Conservation (phyloP, 2,888 invertebrate genomes). For the Diogma glabrata region DNA sequence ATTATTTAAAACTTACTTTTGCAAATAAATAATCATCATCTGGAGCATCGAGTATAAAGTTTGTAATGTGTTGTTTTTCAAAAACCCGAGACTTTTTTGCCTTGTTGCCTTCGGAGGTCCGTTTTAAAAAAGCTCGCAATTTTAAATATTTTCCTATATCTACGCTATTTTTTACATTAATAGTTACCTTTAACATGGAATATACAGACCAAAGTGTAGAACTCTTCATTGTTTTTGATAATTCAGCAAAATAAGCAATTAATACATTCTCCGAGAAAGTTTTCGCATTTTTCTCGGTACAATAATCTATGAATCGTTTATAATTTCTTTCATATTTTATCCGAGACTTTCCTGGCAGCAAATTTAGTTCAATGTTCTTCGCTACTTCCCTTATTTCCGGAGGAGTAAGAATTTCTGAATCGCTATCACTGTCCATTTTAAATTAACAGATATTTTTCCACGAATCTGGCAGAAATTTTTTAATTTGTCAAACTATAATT, state of each 20-base stretch:
- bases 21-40: neutral
- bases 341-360: too few species aligned
- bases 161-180: neutral
- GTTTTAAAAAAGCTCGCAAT: neutral
- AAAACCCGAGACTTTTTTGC: neutral
- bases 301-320: neutral
- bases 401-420: too few species aligned
- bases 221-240: neutral
- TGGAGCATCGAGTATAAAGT: neutral
- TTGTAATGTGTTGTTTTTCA: neutral
- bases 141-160: neutral
- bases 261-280: neutral
- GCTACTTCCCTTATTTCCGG: too few species aligned
- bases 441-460: too few species aligned
- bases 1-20: conserved; percentile 1
- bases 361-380: too few species aligned
- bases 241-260: neutral
- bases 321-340: neutral
- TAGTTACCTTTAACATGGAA: neutral
- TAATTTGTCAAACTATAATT: too few species aligned
- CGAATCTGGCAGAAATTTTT: too few species aligned
- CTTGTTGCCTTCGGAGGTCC: neutral
- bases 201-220: neutral
- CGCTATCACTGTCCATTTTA: too few species aligned
- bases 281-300: neutral